Percentiles rank a stretch among this genome's conserved stretches.
Conservation (phyloP, 2,888 invertebrate genomes). For the Drosophila mimetica region DNA sequence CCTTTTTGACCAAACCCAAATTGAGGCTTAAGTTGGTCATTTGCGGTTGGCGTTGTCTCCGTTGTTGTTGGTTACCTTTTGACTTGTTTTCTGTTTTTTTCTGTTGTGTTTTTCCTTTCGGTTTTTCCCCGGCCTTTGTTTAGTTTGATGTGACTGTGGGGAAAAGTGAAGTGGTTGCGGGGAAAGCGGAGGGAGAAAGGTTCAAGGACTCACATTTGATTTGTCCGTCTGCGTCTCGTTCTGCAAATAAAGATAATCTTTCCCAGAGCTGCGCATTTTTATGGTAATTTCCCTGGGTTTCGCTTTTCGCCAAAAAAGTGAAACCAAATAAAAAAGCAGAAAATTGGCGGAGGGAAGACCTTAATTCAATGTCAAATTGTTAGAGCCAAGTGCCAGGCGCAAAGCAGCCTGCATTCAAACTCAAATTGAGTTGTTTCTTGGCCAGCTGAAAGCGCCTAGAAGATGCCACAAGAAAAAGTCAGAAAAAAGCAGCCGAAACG, state of each 20-base stretch:
- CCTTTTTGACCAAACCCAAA: slow-evolving; percentile 32
- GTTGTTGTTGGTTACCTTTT: slow-evolving; percentile 38
- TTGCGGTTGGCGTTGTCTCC: slow-evolving; percentile 27
- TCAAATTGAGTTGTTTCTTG: slow-evolving; percentile 17
- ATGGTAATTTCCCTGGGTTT: slow-evolving; percentile 65
- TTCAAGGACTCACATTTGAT: slow-evolving; percentile 73
- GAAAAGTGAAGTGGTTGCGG: slow-evolving; percentile 32
- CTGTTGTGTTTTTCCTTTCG: slow-evolving; percentile 1
- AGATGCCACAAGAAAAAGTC: not conserved
- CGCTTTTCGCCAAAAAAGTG: slow-evolving; percentile 21
- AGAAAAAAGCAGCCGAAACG: not conserved
- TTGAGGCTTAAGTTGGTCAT: slow-evolving; percentile 49
- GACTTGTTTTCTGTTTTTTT: slow-evolving; percentile 29
- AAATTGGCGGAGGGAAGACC: slow-evolving; percentile 12
- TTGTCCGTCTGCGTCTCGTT: slow-evolving; percentile 41
- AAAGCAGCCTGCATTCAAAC: slow-evolving; percentile 30
- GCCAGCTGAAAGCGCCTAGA: slow-evolving; percentile 1
- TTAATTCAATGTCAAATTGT: slow-evolving; percentile 65
- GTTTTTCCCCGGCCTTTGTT: slow-evolving; percentile 36
- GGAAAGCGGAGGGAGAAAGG: slow-evolving; percentile 20
- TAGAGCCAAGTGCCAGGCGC: slow-evolving; percentile 40
- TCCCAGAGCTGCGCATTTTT: slow-evolving; percentile 66
- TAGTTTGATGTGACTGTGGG: slow-evolving; percentile 47
- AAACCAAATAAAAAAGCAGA: slow-evolving; percentile 22
- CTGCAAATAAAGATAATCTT: slow-evolving; percentile 75